Percentiles rank a stretch among this genome's conserved stretches.
Conservation (phyloP, 2,797 vertebrate species). For the Poecile montanus region DNA sequence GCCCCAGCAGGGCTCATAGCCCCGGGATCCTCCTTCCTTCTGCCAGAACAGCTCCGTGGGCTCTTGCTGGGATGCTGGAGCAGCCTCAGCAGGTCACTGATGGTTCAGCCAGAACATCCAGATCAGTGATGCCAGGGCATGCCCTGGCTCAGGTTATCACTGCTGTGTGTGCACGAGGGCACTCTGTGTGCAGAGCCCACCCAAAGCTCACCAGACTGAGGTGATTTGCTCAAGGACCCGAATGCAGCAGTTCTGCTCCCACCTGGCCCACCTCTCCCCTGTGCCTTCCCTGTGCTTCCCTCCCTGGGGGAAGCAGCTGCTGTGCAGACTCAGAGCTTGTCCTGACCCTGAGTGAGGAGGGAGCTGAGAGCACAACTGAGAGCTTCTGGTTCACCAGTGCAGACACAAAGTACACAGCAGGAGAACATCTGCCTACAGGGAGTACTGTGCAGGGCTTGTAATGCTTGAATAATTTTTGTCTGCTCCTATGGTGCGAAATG, state of each 20-base stretch:
- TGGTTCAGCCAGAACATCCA: background rate
- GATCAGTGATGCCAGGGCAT: background rate
- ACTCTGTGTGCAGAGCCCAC: background rate
- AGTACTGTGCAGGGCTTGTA: background rate
- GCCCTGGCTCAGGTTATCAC: rapidly evolving
- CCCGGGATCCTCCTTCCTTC: background rate
- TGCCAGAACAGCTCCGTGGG: background rate
- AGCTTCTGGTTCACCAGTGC: background rate
- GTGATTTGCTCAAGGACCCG: background rate
- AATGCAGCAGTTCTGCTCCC: background rate
- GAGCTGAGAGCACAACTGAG: background rate
- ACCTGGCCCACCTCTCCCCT: background rate
- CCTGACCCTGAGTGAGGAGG: background rate
- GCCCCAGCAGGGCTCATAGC: rapidly evolving
- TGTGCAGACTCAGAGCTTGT: background rate
- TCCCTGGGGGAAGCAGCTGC: background rate
- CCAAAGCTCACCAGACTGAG: background rate
- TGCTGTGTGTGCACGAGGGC: background rate
- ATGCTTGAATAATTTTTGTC: background rate
- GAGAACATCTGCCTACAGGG: constrained; percentile 19
- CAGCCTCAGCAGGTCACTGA: background rate
- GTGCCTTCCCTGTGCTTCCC: rapidly evolving
- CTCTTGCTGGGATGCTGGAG: background rate
- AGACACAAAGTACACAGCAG: background rate
- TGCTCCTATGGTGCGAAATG: background rate